These are phyloP conservation scores for Fregata magnificens DNA, from an alignment of 2,113 vertebrate genomes.

Conservation along the genomic window DNA sequence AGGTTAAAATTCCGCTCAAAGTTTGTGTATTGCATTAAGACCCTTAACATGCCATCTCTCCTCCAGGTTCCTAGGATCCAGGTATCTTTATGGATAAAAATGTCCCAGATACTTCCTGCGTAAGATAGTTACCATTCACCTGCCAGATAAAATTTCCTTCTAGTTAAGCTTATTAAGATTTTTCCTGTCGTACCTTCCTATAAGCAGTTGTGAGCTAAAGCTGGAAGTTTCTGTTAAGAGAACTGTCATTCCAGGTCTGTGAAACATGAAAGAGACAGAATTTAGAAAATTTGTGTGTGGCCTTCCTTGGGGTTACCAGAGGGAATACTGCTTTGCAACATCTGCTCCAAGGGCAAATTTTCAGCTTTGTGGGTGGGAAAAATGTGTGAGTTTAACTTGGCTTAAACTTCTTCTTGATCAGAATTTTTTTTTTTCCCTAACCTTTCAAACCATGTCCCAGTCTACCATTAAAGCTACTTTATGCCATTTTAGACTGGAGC, in stretches of 20 bases:
- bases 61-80: not conserved
- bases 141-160: not conserved
- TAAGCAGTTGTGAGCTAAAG: not conserved
- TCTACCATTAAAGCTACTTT: not conserved
- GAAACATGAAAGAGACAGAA: not conserved
- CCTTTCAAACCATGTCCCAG: not conserved
- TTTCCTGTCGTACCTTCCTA: not conserved
- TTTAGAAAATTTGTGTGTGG: not conserved
- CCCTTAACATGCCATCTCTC: not conserved
- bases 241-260: not conserved
- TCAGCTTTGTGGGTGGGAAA: constrained; percentile 13
- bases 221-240: not conserved
- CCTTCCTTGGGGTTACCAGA: not conserved
- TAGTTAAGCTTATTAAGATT: not conserved
- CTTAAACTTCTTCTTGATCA: not conserved
- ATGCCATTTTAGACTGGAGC: not conserved
- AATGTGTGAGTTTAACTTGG: not conserved
- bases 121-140: not conserved
- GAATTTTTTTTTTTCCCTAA: not conserved
- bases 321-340: not conserved
- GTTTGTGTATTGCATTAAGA: not conserved
- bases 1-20: not conserved
- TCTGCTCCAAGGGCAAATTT: not conserved
- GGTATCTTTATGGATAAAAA: not conserved
- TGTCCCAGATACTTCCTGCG: not conserved